Evolutionary conservation across 2,113 vertebrate species (phyloP), one percentile per base, ranked within the genome.

Genomic region (Choloepus hoffmanni): DNA sequence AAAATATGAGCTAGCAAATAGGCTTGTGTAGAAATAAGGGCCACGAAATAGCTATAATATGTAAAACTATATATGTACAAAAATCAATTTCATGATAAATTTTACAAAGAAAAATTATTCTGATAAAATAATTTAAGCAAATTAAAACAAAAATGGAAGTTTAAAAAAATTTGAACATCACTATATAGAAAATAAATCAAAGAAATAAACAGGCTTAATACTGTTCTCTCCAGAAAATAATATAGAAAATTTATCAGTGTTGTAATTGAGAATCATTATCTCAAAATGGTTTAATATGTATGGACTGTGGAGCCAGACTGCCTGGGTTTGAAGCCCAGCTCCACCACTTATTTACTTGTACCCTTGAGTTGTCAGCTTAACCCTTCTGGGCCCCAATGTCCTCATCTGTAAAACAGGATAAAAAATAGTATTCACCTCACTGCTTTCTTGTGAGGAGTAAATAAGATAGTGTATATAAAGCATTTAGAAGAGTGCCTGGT

Each of bases 201-300:
- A 95, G 24, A 70, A 78, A 72, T 13, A 77, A 58, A 40, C 76
- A 33, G 33, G 50, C 36, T 77, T 50, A 63, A 14, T 45, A 12
- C 28, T 55, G 3, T 60, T 92, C 63, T 96, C 28, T 84, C 81
- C 45, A 70, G 55, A 84, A 95, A 93, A 93, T 76, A 87, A 88
- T 91, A 50, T 90, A 92, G 93, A 89, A 93, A 95, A 92, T 74
- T 68, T 33, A 82, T 82, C 43, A 55, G 62, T 60, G 12, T 67
- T 48, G 4, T 60, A 77, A 77, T 85, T 94, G 26, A 88, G 77
- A 85, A 58, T 74, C n/a, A 92, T 81, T 67, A 85, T n/a, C 53
- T 30, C 19, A 93, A 90, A 89, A 68, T 62, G n/a, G 10, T 60
- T 96, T 89, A 2, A 55, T 45, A 83, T 76, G 26, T 21, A 9